A percentile compares a stretch with the other conserved stretches of the same genome.
Evolutionary conservation across 1,140 invertebrate species (phyloP).

Genomic region (Holotrichia oblita): DNA sequence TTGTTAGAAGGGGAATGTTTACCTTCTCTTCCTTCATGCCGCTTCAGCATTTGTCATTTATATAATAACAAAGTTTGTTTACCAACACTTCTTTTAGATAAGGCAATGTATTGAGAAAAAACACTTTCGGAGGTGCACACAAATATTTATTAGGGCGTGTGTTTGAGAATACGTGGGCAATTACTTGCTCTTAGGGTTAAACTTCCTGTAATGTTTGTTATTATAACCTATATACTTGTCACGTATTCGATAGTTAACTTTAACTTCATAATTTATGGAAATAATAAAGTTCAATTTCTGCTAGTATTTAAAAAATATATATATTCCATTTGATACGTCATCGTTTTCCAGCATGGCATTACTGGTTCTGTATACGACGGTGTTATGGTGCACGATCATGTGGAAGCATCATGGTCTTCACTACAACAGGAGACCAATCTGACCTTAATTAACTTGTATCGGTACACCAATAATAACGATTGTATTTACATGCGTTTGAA

Average conservation of each 20-base stretch:
- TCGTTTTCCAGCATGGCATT: too few relatives aligned
- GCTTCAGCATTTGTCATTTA: constrained; percentile 16
- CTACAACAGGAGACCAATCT: too few relatives aligned
- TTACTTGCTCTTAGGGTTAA: background rate
- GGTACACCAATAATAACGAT: too few relatives aligned
- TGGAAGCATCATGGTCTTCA: too few relatives aligned
- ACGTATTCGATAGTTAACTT: background rate
- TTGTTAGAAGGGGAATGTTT: background rate
- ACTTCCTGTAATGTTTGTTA: background rate
- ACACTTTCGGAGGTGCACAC: background rate
- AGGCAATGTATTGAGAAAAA: background rate
- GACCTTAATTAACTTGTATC: too few relatives aligned
- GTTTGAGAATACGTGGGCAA: background rate
- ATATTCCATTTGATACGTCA: too few relatives aligned
- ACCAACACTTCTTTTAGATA: constrained; percentile 20
- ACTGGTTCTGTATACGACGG: too few relatives aligned
- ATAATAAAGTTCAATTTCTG: too few relatives aligned
- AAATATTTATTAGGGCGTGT: constrained; percentile 5
- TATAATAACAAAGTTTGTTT: constrained; percentile 4
- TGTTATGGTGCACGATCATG: too few relatives aligned
- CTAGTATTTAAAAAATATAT: too few relatives aligned
- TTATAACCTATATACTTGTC: background rate
- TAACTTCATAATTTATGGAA: too few relatives aligned
- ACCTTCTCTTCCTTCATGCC: background rate
- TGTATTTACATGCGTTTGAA: too few relatives aligned